Base-by-base conservation (phyloP, 2,888 invertebrate genomes). In the Zelleria hepariella region DNA sequence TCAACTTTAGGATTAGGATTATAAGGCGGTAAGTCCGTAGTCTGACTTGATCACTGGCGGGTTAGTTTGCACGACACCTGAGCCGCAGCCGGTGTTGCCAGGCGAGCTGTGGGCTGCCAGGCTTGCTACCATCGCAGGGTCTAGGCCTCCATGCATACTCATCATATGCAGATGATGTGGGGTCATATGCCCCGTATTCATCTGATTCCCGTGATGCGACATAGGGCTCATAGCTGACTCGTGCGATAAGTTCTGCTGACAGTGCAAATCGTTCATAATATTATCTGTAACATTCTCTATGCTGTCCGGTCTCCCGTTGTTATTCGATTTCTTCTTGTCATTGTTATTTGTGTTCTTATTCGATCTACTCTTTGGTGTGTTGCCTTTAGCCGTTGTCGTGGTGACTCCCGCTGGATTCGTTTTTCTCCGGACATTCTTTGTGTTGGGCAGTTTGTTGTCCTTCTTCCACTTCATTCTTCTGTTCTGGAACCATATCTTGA, bases 401-500 rank as follows among this genome's bases (percentile, higher is more conserved):
- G 92, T 92, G 67, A 93, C 92, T 68, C 93, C 93, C 32, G 92
- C 92, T 61, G 93, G 92, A 77, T 93, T 94, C 62, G 94, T 94
- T 92, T 94, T 94, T 90, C 94, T 91, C 67, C 92, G 87, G 61
- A 92, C 92, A 72, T 92, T 92, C 86, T 92, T 92, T 80, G 96
- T 96, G 90, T 96, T 96, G 58, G 96, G 96, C 71, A 96, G 89
- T 85, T 96, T 95, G 90, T 96, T 95, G 91, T 93, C 93, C 68
- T 93, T 94, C 78, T 94, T 94, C 82, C 88, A 90, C 67, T 94
- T 94, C 95, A 95, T 96, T 20, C 95, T 85, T 57, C 95, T 89
- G 73, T 95, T 95, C 73, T 96, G 95, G 74, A 96, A 96, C 95
- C 96, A 96, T 59, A 95, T 95, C 85, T 96, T 96, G 59, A 96